Evolutionary conservation across 2,888 invertebrate species (phyloP), one percentile per base, ranked within the genome.

Genomic region (Cosmopolites sordidus): DNA sequence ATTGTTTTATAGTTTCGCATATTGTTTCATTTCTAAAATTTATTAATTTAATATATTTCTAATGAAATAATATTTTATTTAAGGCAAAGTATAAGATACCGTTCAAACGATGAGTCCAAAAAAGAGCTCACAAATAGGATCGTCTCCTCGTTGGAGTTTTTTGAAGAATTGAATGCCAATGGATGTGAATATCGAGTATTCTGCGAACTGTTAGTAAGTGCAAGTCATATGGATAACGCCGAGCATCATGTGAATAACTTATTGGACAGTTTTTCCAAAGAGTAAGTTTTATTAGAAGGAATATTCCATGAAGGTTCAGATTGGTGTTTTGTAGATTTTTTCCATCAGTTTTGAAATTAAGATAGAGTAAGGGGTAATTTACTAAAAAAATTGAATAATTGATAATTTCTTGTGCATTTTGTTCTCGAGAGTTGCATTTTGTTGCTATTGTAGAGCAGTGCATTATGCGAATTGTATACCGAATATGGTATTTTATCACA

Each of bases 151-250:
- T 18, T 67, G 17, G 58, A 62, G 38, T 61, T 64, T 47, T 64
- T 67, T 42, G 58, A 64, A 9, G 62, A 66, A 37, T 51, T 67
- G 14, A 62, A 65, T 39, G 62, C 56, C 17, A 62, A 60, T 16
- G 66, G 63, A 15, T 73, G 73, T 39, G 70, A 71, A 59, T 67
- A 69, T 42, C 62, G 68, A 43, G 66, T 71, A 2, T 62, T 73
- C 11, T 73, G 73, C 48, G 72, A 71, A 46, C 51, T 73, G 9
- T 55, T 72, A 22, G 58, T 72, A 1, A 66, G 64, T 41, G 68
- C 70, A 1, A 66, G 64, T 37, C 54, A 64, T 9, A 67, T 68
- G 43, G 60, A 65, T 51, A 67, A 69, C 56, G 67, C 69, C 0
- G 67, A 69, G 48, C 59, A 64, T 16, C 65, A 73, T 39, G 64